These are phyloP conservation scores for Tympanuchus pallidicinctus DNA, from an alignment of 2,113 vertebrate species.

Conservation along the genomic window DNA sequence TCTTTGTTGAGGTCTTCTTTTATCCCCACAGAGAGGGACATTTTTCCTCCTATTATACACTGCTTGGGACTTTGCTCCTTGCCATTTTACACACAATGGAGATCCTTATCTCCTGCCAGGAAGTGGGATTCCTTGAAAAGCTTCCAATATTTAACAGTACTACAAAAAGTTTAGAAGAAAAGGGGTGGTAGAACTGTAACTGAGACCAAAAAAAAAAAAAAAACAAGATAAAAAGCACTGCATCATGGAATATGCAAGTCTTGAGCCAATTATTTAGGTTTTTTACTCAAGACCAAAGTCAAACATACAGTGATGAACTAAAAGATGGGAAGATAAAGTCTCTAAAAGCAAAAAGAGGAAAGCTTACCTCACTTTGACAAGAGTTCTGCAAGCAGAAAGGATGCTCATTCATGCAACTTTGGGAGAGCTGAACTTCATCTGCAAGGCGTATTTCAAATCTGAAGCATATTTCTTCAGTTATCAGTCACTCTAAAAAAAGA, in stretches of 20 bases:
- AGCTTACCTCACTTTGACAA: not conserved
- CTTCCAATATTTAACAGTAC: not conserved
- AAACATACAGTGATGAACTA: not conserved
- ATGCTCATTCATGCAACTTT: not conserved
- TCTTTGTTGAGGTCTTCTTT: not conserved
- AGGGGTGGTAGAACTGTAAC: not conserved
- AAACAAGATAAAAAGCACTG: not conserved
- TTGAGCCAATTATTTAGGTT: not conserved
- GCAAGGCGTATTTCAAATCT: not conserved
- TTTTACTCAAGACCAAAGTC: conserved; percentile 6
- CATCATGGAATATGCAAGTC: not conserved
- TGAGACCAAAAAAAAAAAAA: not conserved
- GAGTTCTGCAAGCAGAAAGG: not conserved
- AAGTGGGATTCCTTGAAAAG: conserved; percentile 8
- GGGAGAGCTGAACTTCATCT: not conserved
- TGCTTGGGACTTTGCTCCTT: not conserved
- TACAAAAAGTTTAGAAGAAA: not conserved
- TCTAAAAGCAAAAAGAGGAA: not conserved
- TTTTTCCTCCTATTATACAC: not conserved
- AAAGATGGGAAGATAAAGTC: not conserved
- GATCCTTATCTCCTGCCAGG: not conserved
- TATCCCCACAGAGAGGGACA: not conserved
- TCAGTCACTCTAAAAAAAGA: not conserved
- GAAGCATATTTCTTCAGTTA: not conserved
- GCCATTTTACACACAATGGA: not conserved